Evolutionary conservation across 1,140 invertebrate genomes (phyloP).

Genomic region (Nylanderia fulva): DNA sequence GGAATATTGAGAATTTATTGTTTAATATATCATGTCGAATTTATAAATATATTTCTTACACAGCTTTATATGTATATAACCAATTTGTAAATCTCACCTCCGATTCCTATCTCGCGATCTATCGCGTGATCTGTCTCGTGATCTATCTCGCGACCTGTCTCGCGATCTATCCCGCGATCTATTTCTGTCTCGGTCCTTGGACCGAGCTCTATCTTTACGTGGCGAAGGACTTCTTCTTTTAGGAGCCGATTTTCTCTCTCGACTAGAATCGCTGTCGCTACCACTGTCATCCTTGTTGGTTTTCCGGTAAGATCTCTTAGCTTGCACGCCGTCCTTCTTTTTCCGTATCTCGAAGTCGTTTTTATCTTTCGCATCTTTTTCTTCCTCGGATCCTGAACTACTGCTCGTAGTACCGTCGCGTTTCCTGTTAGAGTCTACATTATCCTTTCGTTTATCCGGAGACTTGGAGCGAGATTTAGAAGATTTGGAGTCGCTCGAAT

Average conservation of each 20-base stretch:
- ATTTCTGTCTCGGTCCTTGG: conserved; percentile 79
- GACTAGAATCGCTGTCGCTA: conserved; percentile 86
- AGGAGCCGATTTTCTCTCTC: conserved; percentile 81
- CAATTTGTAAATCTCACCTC: conserved; percentile 63
- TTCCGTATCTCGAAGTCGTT: conserved; percentile 91
- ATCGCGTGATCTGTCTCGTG: conserved; percentile 78
- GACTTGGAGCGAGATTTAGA: conserved; percentile 83
- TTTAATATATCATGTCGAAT: background rate
- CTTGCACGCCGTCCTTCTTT: conserved; percentile 92
- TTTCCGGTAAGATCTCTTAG: conserved; percentile 93
- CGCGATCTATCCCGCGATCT: conserved; percentile 78
- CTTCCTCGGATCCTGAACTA: conserved; percentile 81
- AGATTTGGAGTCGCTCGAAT: conserved; percentile 81
- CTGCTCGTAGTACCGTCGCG: conserved; percentile 80
- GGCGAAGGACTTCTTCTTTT: conserved; percentile 81
- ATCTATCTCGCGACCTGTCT: conserved; percentile 75
- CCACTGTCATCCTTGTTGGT: conserved; percentile 93
- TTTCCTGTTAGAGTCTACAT: conserved; percentile 80
- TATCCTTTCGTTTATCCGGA: conserved; percentile 83
- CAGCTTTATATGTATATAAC: background rate
- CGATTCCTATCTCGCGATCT: conserved; percentile 76
- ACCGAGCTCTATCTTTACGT: conserved; percentile 82
- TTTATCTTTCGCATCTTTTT: conserved; percentile 87
- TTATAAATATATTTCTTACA: background rate
- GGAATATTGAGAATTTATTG: no score